Percentiles rank a stretch among this genome's conserved stretches.
Conservation (phyloP, 1,140 invertebrate species). For the Drosophila watanabei region DNA sequence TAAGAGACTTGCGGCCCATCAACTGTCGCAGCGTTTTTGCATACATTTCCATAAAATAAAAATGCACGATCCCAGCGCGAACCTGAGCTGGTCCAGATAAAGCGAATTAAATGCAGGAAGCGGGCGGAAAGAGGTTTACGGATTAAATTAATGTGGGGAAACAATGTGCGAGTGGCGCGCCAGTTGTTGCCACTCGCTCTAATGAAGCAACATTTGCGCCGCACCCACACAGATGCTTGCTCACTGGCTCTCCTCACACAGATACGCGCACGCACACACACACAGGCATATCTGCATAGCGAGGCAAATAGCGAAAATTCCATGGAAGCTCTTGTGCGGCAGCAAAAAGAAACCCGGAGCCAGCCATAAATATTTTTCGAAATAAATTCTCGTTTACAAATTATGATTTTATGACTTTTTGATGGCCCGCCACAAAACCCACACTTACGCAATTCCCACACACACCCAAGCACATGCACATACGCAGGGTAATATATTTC, state of each 20-base stretch:
- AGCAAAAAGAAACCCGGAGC: conserved; percentile 53
- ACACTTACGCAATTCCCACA: conserved; percentile 55
- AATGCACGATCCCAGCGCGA: conserved; percentile 7
- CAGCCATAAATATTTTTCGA: conserved; percentile 79
- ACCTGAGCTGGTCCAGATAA: conserved; percentile 27
- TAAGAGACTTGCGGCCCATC: conserved; percentile 41
- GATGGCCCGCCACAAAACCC: conserved; percentile 74
- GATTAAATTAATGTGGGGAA: conserved; percentile 54
- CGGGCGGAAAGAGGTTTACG: conserved; percentile 35
- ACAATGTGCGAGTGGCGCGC: conserved; percentile 23
- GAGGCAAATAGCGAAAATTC: conserved; percentile 56
- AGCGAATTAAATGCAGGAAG: conserved; percentile 40
- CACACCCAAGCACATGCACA: not conserved
- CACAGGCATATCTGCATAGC: conserved; percentile 5
- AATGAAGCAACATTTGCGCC: conserved; percentile 64
- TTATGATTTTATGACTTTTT: conserved; percentile 84
- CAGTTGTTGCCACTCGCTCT: conserved; percentile 53
- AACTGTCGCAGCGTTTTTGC: conserved; percentile 39
- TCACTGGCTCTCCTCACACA: not conserved
- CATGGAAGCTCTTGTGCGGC: conserved; percentile 47
- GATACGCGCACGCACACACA: not conserved
- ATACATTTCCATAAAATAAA: conserved; percentile 47
- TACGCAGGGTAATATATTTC: conserved; percentile 41
- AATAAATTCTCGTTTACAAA: conserved; percentile 83
- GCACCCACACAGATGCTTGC: conserved; percentile 2